Evolutionary conservation across 2,888 invertebrate species (phyloP), one percentile per base, ranked within the genome.

Genomic region (Pyrochroa serraticornis): DNA sequence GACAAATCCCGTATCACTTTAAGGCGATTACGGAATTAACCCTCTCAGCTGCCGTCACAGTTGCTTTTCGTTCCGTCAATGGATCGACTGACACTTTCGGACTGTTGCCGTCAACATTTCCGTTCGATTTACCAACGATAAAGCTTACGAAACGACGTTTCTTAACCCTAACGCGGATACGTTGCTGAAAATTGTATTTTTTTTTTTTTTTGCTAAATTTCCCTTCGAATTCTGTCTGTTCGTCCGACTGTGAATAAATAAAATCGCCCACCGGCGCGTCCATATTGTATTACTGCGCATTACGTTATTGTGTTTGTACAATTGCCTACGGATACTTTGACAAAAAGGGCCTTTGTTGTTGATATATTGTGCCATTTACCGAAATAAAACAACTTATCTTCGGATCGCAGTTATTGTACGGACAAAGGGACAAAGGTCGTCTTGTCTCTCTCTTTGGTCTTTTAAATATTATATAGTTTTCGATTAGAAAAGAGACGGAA

Each of bases 361-460:
- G 42, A 49, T 32, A 58, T 53, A 60, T 57, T 45, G 48, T 44
- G 45, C 57, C 57, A 43, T 35, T 42, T 46, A 36, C 41, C 55
- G 38, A 60, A 56, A 55, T 52, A 55, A 59, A 56, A 60, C 57
- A 51, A 51, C 45, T 45, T 49, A 50, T 50, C 51, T 50, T 22
- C 22, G 22, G 22, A 22, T 22, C 22, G 7, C 7, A 1, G 7
- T 0, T 6, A 44, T 43, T 33, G 44, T 5, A 8, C n/a, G 7
- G 38, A 44, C 12, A 7, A 34, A 38, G 37, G 45, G n/a, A 13
- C 3, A 8, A 31, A 30, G 32, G 36, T 8, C 9, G 10, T 12
- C 14, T 7, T 34, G 45, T 10, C 37, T 37, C 46, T 53, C 46
- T 53, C 37, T 53, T 46, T 46, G 35, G 30, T 5, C 33, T 14